Conservation (phyloP, 1,140 invertebrate species). For the Drosophila nebulosa region DNA sequence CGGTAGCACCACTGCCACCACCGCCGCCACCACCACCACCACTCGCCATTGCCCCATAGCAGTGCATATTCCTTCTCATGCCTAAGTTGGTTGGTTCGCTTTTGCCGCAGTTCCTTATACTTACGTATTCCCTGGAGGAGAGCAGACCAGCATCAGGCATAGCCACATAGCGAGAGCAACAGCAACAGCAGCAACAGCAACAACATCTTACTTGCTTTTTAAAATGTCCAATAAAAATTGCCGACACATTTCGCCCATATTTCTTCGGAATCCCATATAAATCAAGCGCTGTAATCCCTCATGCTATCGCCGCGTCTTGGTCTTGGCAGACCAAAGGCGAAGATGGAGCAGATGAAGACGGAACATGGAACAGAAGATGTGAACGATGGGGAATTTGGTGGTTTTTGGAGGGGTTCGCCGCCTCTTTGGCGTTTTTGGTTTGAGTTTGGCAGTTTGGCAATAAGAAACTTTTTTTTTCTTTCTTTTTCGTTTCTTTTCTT, state of each 20-base stretch:
- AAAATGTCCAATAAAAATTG: constrained; percentile 82
- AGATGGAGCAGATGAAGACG: not conserved
- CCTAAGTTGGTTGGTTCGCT: constrained; percentile 19
- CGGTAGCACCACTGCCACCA: constrained; percentile 25
- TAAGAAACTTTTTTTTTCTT: constrained; percentile 79
- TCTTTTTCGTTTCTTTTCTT: constrained; percentile 42
- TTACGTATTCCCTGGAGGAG: constrained; percentile 69
- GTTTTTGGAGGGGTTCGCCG: constrained; percentile 33
- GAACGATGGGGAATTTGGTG: constrained; percentile 13
- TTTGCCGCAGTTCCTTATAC: constrained; percentile 74
- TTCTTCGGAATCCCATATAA: constrained; percentile 81
- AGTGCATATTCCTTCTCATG: not conserved
- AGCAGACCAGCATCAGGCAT: constrained; percentile 8
- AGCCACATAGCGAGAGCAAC: constrained; percentile 44
- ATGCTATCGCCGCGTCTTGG: constrained; percentile 79
- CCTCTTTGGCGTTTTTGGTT: constrained; percentile 3
- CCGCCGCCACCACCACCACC: not conserved
- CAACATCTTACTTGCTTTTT: constrained; percentile 81
- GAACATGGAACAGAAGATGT: not conserved
- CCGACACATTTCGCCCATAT: constrained; percentile 81
- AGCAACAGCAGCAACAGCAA: constrained; percentile 51
- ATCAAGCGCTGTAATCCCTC: constrained; percentile 81
- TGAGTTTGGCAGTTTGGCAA: constrained; percentile 75
- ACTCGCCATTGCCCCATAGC: not conserved
- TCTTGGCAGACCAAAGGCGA: constrained; percentile 51